Conservation (phyloP, 35 echinoderm and acorn worm genomes). For the Apostichopus californicus region DNA sequence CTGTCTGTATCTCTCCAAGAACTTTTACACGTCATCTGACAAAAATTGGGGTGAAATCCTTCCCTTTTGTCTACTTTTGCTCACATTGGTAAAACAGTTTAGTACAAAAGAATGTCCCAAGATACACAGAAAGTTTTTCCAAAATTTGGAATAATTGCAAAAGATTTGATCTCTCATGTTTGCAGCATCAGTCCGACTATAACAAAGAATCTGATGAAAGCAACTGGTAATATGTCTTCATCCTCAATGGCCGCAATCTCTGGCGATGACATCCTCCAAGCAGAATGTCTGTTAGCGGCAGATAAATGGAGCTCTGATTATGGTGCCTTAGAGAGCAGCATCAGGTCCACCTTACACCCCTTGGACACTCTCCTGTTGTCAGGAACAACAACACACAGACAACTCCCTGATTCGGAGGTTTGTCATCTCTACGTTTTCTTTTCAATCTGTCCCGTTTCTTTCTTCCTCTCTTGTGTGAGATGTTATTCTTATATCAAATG, state of each 20-base stretch:
- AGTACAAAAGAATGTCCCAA: no score
- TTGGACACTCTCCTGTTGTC: background rate
- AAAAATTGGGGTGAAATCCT: no score
- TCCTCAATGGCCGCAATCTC: background rate
- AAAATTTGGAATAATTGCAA: no score
- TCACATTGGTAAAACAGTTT: no score
- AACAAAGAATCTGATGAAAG: background rate
- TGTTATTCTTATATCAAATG: no score
- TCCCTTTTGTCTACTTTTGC: no score
- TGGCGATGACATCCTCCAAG: constrained; percentile 32
- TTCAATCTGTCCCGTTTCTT: no score
- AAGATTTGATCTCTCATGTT: background rate
- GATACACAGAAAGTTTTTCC: no score
- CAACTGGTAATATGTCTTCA: background rate
- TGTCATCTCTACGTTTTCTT: background rate
- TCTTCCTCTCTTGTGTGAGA: no score
- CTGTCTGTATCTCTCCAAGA: no score
- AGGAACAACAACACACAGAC: background rate
- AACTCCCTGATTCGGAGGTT: background rate
- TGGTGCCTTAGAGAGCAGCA: background rate
- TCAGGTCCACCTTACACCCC: constrained; percentile 6
- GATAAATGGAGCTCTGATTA: constrained; percentile 42
- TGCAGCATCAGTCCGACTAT: background rate
- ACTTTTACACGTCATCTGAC: no score
- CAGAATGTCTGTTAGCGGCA: constrained; percentile 33